phyloP scores from a whole-genome alignment of 2,113 vertebrate species.

The Panthera tigris region DNA sequence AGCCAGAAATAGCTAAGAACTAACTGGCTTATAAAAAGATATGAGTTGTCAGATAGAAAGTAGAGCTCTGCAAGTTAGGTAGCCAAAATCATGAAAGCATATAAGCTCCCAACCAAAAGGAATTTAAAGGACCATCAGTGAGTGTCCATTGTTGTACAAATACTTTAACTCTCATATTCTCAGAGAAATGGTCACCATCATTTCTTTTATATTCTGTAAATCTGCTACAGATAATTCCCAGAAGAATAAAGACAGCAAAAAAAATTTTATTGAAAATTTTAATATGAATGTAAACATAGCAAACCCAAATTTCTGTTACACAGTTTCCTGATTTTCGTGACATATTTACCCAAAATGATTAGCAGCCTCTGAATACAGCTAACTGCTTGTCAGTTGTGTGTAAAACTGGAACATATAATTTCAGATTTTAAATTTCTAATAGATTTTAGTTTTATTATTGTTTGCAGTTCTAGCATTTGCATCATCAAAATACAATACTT shows the following conservation, averaged over 20 bases:
- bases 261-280: conserved; percentile 47
- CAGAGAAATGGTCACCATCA: background rate
- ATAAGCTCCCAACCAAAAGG: background rate
- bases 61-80: conserved; percentile 46
- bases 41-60: background rate
- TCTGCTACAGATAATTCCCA: conserved; percentile 38
- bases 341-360: background rate
- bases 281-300: conserved; percentile 23
- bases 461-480: conserved; percentile 33
- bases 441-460: conserved; percentile 39
- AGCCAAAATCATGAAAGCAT: conserved; percentile 10
- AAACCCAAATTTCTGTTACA: conserved; percentile 9
- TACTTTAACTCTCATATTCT: background rate
- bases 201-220: background rate
- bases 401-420: conserved; percentile 42
- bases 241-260: conserved; percentile 12
- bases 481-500: conserved; percentile 35
- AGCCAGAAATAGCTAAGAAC: conserved; percentile 48
- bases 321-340: conserved; percentile 28
- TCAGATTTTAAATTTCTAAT: conserved; percentile 31
- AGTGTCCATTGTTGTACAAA: background rate
- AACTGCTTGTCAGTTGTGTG: background rate
- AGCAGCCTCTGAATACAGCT: conserved; percentile 14
- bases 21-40: conserved; percentile 33
- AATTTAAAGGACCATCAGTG: conserved; percentile 21